These are phyloP conservation scores for Coleophora deauratella DNA, from an alignment of 2,888 invertebrate species.

Conservation along the genomic window DNA sequence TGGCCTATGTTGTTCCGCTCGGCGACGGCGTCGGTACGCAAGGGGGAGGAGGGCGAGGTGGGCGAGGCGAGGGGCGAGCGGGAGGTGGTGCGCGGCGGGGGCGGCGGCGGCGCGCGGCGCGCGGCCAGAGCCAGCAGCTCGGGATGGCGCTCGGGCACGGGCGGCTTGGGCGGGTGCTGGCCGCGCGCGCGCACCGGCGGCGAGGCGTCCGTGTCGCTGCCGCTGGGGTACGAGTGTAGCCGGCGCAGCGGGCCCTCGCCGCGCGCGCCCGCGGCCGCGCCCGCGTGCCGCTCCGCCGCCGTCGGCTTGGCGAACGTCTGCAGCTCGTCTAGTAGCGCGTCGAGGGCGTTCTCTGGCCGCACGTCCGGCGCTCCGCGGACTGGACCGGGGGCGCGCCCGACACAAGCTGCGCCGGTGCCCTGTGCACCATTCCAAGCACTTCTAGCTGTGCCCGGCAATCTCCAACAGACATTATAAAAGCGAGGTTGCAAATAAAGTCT, in stretches of 20 bases:
- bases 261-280: constrained; percentile 68
- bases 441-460: constrained; percentile 50
- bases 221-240: constrained; percentile 89
- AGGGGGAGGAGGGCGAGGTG: constrained; percentile 80
- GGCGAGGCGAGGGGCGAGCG: constrained; percentile 91
- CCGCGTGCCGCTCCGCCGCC: constrained; percentile 56
- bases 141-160: constrained; percentile 86
- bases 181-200: constrained; percentile 80
- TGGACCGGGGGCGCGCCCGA: constrained; percentile 40
- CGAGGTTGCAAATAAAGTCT: constrained; percentile 42
- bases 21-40: constrained; percentile 57
- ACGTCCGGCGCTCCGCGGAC: constrained; percentile 42
- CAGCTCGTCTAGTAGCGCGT: constrained; percentile 95
- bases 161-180: constrained; percentile 79
- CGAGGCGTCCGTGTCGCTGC: constrained; percentile 86
- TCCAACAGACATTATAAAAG: constrained; percentile 44
- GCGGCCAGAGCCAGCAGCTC: constrained; percentile 82
- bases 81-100: constrained; percentile 92
- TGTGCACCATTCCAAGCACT: constrained; percentile 57
- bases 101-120: constrained; percentile 87
- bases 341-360: constrained; percentile 96
- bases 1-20: constrained; percentile 79
- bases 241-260: constrained; percentile 78
- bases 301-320: constrained; percentile 89
- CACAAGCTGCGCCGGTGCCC: constrained; percentile 47